Conservation (phyloP, 2,888 invertebrate genomes). For the Sclerodermus sp. region DNA sequence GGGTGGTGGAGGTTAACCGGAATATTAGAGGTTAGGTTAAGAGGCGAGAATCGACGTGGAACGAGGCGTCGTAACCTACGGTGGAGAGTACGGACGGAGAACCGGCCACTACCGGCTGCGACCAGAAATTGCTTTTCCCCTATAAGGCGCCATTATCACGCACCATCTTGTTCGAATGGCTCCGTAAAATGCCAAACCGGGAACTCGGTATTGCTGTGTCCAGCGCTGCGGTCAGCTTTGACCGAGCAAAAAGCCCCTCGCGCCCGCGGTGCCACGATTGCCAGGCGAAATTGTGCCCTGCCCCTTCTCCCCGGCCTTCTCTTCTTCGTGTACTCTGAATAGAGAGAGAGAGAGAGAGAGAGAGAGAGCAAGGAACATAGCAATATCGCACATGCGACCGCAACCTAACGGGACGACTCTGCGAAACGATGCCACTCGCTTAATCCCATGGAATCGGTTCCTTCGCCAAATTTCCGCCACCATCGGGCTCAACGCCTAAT, state of each 20-base stretch:
- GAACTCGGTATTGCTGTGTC: constrained; percentile 48
- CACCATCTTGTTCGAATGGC: constrained; percentile 55
- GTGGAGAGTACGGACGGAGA: constrained; percentile 17
- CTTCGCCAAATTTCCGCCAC: too few relatives aligned
- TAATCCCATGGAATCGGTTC: constrained; percentile 50
- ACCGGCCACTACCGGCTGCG: constrained; percentile 20
- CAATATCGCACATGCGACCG: too few relatives aligned
- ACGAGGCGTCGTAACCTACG: constrained; percentile 26
- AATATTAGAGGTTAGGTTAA: constrained; percentile 44
- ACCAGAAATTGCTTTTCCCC: constrained; percentile 55
- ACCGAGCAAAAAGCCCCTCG: constrained; percentile 8
- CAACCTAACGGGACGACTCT: too few relatives aligned
- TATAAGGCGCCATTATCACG: constrained; percentile 55
- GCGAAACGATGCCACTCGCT: constrained; percentile 54
- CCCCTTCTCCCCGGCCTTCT: constrained; percentile 19
- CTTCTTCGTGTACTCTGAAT: too few relatives aligned
- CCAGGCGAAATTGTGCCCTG: constrained; percentile 37
- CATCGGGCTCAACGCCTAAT: too few relatives aligned
- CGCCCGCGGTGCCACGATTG: constrained; percentile 26
- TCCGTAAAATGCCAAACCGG: constrained; percentile 50
- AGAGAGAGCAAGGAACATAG: constrained; percentile 13
- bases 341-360: constrained; percentile 20
- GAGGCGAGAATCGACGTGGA: constrained; percentile 38
- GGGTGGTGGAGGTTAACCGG: constrained; percentile 21
- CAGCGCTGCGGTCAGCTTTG: constrained; percentile 41